Conservation (phyloP, 2,888 invertebrate genomes). For the Dolichopus griseipennis region DNA sequence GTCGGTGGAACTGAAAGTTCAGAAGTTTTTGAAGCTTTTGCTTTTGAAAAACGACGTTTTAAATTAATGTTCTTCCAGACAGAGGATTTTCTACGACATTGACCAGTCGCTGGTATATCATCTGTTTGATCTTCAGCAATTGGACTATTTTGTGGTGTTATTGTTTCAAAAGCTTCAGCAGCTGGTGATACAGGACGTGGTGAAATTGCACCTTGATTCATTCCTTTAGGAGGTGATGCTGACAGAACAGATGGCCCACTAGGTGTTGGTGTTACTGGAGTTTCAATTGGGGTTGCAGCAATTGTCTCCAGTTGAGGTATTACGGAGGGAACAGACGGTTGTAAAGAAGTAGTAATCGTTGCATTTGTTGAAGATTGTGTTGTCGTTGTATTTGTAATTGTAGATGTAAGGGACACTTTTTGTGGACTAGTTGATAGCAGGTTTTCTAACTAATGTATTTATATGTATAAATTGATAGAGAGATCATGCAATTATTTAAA, state of each 20-base stretch:
- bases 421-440: conserved; percentile 29
- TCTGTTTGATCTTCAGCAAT: conserved; percentile 23
- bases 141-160: conserved; percentile 30
- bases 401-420: conserved; percentile 27
- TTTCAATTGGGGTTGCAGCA: neutral
- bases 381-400: conserved; percentile 24
- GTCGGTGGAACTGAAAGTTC: conserved; percentile 27
- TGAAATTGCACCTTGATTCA: conserved; percentile 21
- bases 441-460: conserved; percentile 20
- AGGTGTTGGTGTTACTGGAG: conserved; percentile 31
- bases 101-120: conserved; percentile 27
- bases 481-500: no score
- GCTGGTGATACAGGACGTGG: conserved; percentile 47
- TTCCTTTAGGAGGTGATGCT: conserved; percentile 33
- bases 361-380: conserved; percentile 19
- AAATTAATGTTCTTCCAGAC: conserved; percentile 71
- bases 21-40: conserved; percentile 57
- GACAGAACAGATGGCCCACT: conserved; percentile 25
- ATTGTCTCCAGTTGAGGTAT: conserved; percentile 2
- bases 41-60: conserved; percentile 72
- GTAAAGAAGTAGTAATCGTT: conserved; percentile 18
- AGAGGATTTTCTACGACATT: conserved; percentile 51
- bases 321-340: neutral
- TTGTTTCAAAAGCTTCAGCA: conserved; percentile 40
- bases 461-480: no score